Conservation (phyloP, 2,797 vertebrate species). For the Eurystomus glaucurus region DNA sequence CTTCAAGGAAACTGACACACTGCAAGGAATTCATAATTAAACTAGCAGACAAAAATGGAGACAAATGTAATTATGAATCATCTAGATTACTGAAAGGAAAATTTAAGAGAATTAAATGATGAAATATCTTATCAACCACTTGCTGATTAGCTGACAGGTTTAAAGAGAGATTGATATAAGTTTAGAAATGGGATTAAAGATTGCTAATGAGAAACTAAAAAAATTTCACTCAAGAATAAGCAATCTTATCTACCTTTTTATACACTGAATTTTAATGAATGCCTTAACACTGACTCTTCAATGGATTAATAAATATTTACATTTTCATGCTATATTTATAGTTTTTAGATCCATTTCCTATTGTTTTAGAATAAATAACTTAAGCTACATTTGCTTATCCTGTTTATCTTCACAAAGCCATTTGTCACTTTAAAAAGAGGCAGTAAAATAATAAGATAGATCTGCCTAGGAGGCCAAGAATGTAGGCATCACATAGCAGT, state of each 20-base stretch:
- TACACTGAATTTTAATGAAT: not conserved
- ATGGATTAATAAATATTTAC: slow-evolving; percentile 34
- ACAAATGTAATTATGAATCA: slow-evolving; percentile 40
- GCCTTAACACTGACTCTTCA: not conserved
- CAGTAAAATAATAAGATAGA: not conserved
- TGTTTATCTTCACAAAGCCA: not conserved
- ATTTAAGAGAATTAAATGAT: slow-evolving; percentile 43
- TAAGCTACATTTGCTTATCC: not conserved
- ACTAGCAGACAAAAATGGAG: slow-evolving; percentile 6
- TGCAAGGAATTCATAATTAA: slow-evolving; percentile 42
- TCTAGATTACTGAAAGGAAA: slow-evolving; percentile 41
- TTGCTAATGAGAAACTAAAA: not conserved
- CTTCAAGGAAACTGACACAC: slow-evolving; percentile 16
- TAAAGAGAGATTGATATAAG: slow-evolving; percentile 14
- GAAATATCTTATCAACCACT: slow-evolving; percentile 31
- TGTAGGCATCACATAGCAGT: not conserved
- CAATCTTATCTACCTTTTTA: not conserved
- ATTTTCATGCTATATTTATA: not conserved
- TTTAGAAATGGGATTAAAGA: slow-evolving; percentile 32
- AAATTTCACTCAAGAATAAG: not conserved
- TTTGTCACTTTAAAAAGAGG: not conserved
- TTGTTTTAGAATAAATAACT: not conserved
- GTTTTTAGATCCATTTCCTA: not conserved
- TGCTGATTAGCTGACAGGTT: slow-evolving; percentile 36
- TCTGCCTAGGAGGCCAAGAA: not conserved